These are phyloP conservation scores for Marmota monax DNA, from an alignment of 2,113 vertebrate species.

Conservation along the genomic window DNA sequence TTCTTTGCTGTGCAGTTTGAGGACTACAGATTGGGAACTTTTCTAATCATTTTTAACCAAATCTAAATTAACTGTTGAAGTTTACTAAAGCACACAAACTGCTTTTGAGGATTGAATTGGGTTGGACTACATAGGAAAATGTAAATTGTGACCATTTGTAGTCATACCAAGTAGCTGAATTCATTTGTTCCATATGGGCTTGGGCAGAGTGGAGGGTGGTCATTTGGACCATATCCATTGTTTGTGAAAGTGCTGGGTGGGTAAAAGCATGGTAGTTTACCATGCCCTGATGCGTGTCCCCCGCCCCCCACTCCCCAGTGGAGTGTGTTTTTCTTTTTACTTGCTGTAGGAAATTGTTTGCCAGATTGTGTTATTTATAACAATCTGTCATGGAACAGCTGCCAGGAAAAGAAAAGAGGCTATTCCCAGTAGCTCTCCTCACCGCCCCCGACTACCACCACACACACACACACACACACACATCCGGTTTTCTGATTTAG, in stretches of 20 bases:
- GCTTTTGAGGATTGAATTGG: neutral
- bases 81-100: slow-evolving; percentile 50
- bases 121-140: slow-evolving; percentile 49
- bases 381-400: slow-evolving; percentile 72
- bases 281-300: neutral
- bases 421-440: slow-evolving; percentile 60
- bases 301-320: too few species aligned
- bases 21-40: slow-evolving; percentile 6
- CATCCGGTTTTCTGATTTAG: slow-evolving; percentile 64
- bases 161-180: slow-evolving; percentile 56
- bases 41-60: slow-evolving; percentile 39
- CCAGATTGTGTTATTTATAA: slow-evolving; percentile 77
- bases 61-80: slow-evolving; percentile 24
- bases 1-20: slow-evolving; percentile 28
- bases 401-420: slow-evolving; percentile 71
- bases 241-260: slow-evolving; percentile 57
- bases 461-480: slow-evolving; percentile 58
- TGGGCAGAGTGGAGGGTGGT: neutral
- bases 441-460: neutral
- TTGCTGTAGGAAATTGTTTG: slow-evolving; percentile 65
- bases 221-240: slow-evolving; percentile 53
- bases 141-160: slow-evolving; percentile 56
- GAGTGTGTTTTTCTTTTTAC: slow-evolving; percentile 72
- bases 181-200: slow-evolving; percentile 61
- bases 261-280: slow-evolving; percentile 49